A percentile compares a stretch with the other conserved stretches of the same genome.
phyloP scores from a whole-genome alignment of 2,113 vertebrate species.

The Nannospalax galili region DNA sequence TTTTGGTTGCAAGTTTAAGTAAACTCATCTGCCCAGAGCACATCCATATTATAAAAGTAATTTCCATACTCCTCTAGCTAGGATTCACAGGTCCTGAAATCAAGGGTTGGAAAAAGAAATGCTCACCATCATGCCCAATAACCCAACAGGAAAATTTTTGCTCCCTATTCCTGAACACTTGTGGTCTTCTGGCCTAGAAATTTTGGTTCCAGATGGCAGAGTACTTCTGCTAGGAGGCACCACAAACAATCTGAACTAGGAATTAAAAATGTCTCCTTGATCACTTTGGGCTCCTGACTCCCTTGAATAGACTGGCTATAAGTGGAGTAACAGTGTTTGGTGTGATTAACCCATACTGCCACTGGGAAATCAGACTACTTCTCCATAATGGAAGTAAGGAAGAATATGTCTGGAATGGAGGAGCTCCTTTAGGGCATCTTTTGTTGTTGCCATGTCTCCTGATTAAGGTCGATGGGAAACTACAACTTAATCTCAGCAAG shows the following conservation, averaged over 20 bases:
- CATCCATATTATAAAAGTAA: too few relatives aligned
- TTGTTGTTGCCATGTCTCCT: not conserved
- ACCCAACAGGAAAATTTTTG: not conserved
- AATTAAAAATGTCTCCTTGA: not conserved
- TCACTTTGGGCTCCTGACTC: not conserved
- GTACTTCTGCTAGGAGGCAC: not conserved
- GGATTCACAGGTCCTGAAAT: not conserved
- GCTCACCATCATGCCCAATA: not conserved
- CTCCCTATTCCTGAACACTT: not conserved
- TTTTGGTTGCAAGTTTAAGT: too few relatives aligned
- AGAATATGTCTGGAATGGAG: too few relatives aligned
- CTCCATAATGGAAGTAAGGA: not conserved
- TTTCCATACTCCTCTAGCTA: too few relatives aligned
- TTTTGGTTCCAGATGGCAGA: not conserved
- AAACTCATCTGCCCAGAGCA: too few relatives aligned
- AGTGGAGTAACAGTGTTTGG: too few relatives aligned
- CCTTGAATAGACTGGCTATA: not conserved
- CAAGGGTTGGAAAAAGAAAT: not conserved
- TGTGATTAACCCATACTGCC: not conserved
- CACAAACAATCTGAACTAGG: not conserved
- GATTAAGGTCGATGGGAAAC: constrained; percentile 10
- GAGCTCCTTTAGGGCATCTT: not conserved
- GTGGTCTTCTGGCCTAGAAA: too few relatives aligned
- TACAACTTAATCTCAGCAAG: not conserved
- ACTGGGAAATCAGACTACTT: not conserved